Percentiles rank a stretch among this genome's conserved stretches.
Evolutionary conservation across 2,797 vertebrate genomes (phyloP).

Genomic region (Centroberyx gerrardi): DNA sequence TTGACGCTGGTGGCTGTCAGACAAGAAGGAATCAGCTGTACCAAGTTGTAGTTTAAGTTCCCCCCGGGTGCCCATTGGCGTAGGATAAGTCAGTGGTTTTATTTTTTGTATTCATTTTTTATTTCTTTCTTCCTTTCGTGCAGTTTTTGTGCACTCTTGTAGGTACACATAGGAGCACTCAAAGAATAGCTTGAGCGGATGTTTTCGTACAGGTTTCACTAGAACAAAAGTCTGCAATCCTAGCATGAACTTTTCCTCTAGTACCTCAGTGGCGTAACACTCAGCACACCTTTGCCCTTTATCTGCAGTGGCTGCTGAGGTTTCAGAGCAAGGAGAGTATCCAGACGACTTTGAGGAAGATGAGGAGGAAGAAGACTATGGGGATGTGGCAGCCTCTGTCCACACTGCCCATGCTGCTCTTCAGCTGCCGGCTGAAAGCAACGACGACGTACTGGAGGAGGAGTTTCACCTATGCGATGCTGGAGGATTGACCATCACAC

Average conservation of each 20-base stretch:
- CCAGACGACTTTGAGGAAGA: slow-evolving; percentile 88
- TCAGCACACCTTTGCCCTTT: not conserved
- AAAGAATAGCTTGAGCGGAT: no score
- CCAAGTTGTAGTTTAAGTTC: no score
- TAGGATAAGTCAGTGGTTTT: no score
- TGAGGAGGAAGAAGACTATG: slow-evolving; percentile 80
- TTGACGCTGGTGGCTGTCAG: no score
- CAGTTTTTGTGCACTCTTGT: no score
- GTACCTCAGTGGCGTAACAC: not conserved
- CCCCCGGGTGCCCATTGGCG: no score
- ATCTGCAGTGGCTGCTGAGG: slow-evolving; percentile 51
- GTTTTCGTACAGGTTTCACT: no score
- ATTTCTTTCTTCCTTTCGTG: no score
- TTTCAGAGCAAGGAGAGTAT: slow-evolving; percentile 77
- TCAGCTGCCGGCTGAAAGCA: slow-evolving; percentile 50
- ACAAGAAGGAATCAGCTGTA: no score
- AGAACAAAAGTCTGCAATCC: not conserved
- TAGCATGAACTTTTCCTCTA: not conserved
- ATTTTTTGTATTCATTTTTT: not conserved
- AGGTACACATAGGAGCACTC: no score
- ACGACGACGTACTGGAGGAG: slow-evolving; percentile 67
- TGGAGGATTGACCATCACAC: slow-evolving; percentile 69
- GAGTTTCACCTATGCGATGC: slow-evolving; percentile 77
- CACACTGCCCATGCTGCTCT: slow-evolving; percentile 60
- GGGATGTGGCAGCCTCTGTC: slow-evolving; percentile 63